A percentile compares a stretch with the other conserved stretches of the same genome.
Evolutionary conservation across 1,140 invertebrate species (phyloP).

Genomic region (Papilio glaucus): DNA sequence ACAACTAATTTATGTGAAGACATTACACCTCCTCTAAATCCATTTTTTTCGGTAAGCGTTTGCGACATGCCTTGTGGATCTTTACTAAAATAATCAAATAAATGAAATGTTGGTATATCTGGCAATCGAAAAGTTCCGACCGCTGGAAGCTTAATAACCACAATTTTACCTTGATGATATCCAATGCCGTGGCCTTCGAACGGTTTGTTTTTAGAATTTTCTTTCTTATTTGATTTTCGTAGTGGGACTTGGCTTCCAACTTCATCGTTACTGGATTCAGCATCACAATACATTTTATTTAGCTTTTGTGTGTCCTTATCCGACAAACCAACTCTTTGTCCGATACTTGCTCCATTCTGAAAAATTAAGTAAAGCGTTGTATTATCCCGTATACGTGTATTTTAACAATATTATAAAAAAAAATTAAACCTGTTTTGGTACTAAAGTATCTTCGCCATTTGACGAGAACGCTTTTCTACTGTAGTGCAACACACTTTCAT

Average conservation of each 20-base stretch:
- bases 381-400: too few relatives aligned
- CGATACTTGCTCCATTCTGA: slow-evolving; percentile 79
- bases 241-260: slow-evolving; percentile 37
- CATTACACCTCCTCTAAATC: slow-evolving; percentile 58
- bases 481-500: slow-evolving; percentile 90
- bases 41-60: slow-evolving; percentile 53
- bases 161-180: slow-evolving; percentile 80
- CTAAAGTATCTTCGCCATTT: slow-evolving; percentile 86
- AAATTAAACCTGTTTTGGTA: slow-evolving; percentile 78
- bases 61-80: slow-evolving; percentile 60
- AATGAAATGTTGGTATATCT: slow-evolving; percentile 60
- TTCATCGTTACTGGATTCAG: slow-evolving; percentile 47
- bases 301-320: slow-evolving; percentile 87
- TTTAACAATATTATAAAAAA: slow-evolving; percentile 39
- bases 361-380: slow-evolving; percentile 39
- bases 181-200: slow-evolving; percentile 75
- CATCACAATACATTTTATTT: slow-evolving; percentile 86
- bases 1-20: slow-evolving; percentile 43
- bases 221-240: slow-evolving; percentile 56
- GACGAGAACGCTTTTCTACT: slow-evolving; percentile 87
- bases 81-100: slow-evolving; percentile 80
- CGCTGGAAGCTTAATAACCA: slow-evolving; percentile 72
- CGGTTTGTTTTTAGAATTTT: slow-evolving; percentile 68
- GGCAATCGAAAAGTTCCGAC: slow-evolving; percentile 61
- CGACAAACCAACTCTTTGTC: slow-evolving; percentile 87